These are phyloP conservation scores for Lucifuga dentata DNA, from an alignment of 2,113 vertebrate genomes.

Conservation along the genomic window DNA sequence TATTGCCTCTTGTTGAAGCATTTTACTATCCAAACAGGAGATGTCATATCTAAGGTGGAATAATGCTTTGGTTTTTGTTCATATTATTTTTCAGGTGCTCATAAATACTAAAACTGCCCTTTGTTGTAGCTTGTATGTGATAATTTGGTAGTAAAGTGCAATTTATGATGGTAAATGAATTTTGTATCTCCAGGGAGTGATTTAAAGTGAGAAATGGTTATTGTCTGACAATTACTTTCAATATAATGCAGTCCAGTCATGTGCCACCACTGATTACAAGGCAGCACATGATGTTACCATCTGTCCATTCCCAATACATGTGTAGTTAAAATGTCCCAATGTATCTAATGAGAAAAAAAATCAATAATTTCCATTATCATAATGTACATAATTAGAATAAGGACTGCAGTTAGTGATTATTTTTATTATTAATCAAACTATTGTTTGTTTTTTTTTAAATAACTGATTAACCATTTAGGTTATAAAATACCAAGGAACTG, in stretches of 20 bases:
- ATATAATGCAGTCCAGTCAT: slow-evolving; percentile 75
- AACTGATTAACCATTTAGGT: too few species aligned
- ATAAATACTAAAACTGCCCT: neutral
- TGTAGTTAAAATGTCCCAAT: slow-evolving; percentile 2
- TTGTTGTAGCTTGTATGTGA: neutral
- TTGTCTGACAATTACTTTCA: slow-evolving; percentile 67
- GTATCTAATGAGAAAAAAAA: slow-evolving; percentile 1
- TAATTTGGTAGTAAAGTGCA: slow-evolving; percentile 41
- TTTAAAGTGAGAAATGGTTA: slow-evolving; percentile 71
- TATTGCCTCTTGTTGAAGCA: neutral
- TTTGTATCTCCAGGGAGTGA: slow-evolving; percentile 77
- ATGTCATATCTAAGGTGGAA: too few species aligned
- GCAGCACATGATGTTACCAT: slow-evolving; percentile 74
- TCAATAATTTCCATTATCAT: neutral
- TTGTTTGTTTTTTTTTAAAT: neutral
- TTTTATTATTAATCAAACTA: neutral
- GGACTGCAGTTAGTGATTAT: neutral
- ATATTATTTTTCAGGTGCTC: too few species aligned
- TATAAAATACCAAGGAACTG: too few species aligned
- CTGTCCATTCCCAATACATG: slow-evolving; percentile 52
- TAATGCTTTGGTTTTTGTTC: too few species aligned
- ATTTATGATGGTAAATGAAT: slow-evolving; percentile 46
- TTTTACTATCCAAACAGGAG: neutral
- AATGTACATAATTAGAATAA: neutral
- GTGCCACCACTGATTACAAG: slow-evolving; percentile 59